Evolutionary conservation across 2,888 invertebrate species (phyloP).

Genomic region (Ormyrus pomaceus): DNA sequence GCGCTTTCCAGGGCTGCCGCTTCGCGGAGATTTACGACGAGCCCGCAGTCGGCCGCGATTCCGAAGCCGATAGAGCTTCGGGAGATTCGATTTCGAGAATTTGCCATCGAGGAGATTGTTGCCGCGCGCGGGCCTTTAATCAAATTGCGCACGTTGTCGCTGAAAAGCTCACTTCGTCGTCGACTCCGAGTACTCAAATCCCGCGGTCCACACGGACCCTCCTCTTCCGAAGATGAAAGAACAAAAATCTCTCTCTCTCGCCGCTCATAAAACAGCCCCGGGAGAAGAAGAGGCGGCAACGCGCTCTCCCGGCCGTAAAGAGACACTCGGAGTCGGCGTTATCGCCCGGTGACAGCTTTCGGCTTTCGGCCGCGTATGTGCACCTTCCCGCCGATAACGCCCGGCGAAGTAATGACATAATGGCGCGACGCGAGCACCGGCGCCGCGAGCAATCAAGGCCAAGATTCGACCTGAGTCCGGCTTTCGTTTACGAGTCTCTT

Average conservation of each 20-base stretch:
- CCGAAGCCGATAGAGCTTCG: constrained; percentile 15
- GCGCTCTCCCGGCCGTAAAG: constrained; percentile 19
- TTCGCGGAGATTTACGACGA: no score
- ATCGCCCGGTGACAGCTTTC: constrained; percentile 29
- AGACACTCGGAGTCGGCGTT: constrained; percentile 17
- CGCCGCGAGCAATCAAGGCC: no score
- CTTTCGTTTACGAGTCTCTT: no score
- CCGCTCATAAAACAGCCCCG: background rate
- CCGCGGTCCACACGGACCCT: no score
- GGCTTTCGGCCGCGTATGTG: background rate
- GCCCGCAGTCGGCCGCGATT: no score
- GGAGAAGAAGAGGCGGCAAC: background rate
- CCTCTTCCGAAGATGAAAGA: no score
- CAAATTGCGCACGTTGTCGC: no score
- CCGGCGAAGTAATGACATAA: constrained; percentile 11
- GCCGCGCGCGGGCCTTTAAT: background rate
- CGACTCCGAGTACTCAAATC: no score
- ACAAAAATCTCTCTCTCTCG: background rate
- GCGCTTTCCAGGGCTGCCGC: no score
- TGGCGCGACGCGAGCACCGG: no score
- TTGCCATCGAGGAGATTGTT: background rate
- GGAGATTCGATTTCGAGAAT: constrained; percentile 11
- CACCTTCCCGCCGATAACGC: background rate
- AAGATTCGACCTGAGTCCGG: no score
- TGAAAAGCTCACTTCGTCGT: no score